These are phyloP conservation scores for Potamarius usumacintae DNA, from an alignment of 2,113 vertebrate genomes.

Conservation along the genomic window DNA sequence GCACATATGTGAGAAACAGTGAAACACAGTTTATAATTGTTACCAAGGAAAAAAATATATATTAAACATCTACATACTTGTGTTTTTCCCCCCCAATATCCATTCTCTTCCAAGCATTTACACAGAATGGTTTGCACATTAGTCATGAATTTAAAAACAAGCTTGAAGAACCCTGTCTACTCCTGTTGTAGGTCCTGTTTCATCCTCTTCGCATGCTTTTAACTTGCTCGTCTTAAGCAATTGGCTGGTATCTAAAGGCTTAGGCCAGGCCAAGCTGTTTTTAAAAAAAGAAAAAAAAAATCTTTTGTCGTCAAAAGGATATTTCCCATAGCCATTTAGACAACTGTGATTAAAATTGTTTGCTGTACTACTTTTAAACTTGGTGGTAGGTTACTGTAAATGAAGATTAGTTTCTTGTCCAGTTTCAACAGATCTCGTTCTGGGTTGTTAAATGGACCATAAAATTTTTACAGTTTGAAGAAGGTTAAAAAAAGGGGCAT, in stretches of 20 bases:
- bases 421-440: background rate
- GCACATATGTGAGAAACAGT: slow-evolving; percentile 74
- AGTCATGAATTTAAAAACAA: slow-evolving; percentile 67
- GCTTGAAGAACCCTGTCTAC: slow-evolving; percentile 63
- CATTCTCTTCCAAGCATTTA: slow-evolving; percentile 72
- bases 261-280: background rate
- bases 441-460: slow-evolving; percentile 29
- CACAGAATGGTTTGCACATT: slow-evolving; percentile 81
- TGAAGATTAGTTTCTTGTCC: background rate
- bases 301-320: background rate
- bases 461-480: background rate
- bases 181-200: slow-evolving; percentile 44
- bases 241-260: background rate
- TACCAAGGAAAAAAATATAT: slow-evolving; percentile 59
- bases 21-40: slow-evolving; percentile 81
- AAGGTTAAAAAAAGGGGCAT: background rate
- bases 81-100: slow-evolving; percentile 50
- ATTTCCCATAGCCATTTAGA: no score
- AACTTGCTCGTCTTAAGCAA: background rate
- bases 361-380: background rate
- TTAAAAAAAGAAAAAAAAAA: background rate
- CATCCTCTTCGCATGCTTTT: background rate
- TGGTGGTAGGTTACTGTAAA: background rate
- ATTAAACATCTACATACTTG: slow-evolving; percentile 15
- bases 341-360: background rate